These are phyloP conservation scores for Tachuris rubrigastra DNA, from an alignment of 2,113 vertebrate species.

Conservation along the genomic window DNA sequence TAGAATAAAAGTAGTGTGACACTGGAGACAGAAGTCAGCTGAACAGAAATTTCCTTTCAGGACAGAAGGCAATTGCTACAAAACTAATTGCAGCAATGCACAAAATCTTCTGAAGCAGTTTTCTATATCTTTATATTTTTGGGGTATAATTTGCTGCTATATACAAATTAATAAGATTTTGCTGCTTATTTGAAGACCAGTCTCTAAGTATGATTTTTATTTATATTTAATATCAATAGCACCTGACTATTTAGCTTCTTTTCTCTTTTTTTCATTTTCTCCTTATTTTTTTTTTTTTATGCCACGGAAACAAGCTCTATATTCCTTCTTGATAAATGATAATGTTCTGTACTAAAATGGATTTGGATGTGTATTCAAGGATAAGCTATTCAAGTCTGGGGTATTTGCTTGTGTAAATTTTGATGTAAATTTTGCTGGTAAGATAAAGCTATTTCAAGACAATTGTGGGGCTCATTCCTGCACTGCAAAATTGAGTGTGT, in stretches of 20 bases:
- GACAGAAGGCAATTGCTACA: neutral
- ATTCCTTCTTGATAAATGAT: neutral
- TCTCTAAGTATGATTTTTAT: neutral
- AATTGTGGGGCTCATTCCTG: neutral
- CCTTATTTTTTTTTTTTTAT: neutral
- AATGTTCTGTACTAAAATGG: neutral
- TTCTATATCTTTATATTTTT: neutral
- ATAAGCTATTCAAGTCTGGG: neutral
- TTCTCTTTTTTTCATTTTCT: neutral
- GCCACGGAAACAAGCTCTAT: neutral
- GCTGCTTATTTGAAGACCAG: neutral
- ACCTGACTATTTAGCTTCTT: neutral
- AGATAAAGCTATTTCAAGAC: neutral
- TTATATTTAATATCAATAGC: neutral
- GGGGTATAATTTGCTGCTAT: neutral
- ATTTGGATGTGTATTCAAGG: neutral
- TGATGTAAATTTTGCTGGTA: neutral
- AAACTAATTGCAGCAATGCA: neutral
- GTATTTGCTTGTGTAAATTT: slow-evolving; percentile 13
- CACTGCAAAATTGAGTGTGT: neutral
- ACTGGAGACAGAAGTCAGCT: neutral
- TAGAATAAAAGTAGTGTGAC: neutral
- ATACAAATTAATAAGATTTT: neutral
- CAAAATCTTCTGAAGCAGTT: neutral
- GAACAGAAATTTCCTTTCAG: neutral